phyloP scores from a whole-genome alignment of 2,797 vertebrate species.

The Bryconaethiops microstoma region DNA sequence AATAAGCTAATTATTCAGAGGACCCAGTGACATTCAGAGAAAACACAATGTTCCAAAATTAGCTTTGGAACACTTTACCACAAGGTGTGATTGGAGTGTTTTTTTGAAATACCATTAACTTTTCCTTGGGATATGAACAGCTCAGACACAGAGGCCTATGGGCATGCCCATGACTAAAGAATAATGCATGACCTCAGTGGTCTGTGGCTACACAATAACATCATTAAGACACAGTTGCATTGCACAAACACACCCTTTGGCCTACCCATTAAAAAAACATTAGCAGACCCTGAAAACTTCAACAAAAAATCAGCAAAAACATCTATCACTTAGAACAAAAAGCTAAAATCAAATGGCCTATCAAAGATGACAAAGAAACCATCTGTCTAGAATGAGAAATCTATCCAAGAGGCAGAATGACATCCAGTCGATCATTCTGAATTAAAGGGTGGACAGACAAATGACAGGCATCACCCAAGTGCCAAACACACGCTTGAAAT shows the following conservation, averaged over 20 bases:
- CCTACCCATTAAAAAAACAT: not conserved
- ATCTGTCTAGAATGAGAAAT: constrained; percentile 9
- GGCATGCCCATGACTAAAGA: not conserved
- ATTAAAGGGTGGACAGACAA: constrained; percentile 45
- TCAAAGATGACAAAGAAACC: not conserved
- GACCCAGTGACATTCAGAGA: no score
- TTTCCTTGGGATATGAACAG: not conserved
- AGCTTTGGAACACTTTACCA: not conserved
- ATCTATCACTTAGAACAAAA: not conserved
- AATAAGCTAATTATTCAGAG: no score
- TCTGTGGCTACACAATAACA: not conserved
- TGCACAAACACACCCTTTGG: not conserved
- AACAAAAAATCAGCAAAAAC: not conserved
- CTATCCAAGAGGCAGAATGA: constrained; percentile 8
- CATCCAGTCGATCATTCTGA: constrained; percentile 36
- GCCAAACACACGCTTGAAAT: constrained; percentile 41
- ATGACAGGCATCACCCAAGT: constrained; percentile 34
- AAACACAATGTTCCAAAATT: no score
- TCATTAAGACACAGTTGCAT: not conserved
- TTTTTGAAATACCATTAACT: not conserved
- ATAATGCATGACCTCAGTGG: not conserved
- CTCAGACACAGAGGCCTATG: not conserved
- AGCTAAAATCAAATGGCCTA: not conserved
- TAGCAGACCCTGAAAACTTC: not conserved
- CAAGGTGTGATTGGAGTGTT: not conserved